These are phyloP conservation scores for Drosophila mayri DNA, from an alignment of 1,140 invertebrate species.

Conservation along the genomic window DNA sequence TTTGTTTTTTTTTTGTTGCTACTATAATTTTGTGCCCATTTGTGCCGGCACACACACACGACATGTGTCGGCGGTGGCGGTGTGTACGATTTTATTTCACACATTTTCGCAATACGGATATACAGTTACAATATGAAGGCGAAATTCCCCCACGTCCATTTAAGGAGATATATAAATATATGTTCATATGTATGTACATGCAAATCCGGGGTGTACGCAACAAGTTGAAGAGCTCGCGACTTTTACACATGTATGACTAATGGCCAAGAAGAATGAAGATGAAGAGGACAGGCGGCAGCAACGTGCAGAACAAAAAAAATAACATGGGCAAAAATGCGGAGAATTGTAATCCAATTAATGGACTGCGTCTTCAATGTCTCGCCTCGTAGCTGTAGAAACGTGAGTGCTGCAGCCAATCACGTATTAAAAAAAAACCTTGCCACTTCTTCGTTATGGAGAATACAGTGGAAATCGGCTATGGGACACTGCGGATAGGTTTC, in stretches of 20 bases:
- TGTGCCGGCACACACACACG: conserved; percentile 14
- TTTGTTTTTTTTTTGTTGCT: background rate
- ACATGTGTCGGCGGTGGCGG: conserved; percentile 8
- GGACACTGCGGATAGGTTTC: background rate
- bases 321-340: conserved; percentile 40
- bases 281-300: conserved; percentile 30
- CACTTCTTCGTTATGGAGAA: conserved; percentile 28
- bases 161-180: conserved; percentile 23
- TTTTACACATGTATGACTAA: conserved; percentile 44
- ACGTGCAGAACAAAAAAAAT: conserved; percentile 43
- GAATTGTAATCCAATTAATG: conserved; percentile 78
- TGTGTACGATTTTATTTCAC: conserved; percentile 36
- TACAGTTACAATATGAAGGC: conserved; percentile 53
- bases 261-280: conserved; percentile 34
- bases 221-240: conserved; percentile 58
- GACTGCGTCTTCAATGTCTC: conserved; percentile 52
- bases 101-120: conserved; percentile 51
- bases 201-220: conserved; percentile 47
- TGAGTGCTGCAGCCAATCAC: conserved; percentile 24
- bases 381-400: conserved; percentile 35
- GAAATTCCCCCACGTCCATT: conserved; percentile 54
- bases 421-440: conserved; percentile 42
- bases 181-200: background rate
- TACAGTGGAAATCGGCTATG: conserved; percentile 9
- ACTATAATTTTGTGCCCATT: conserved; percentile 10